Percentiles rank a stretch among this genome's conserved stretches.
phyloP scores from a whole-genome alignment of 2,888 invertebrate species.

The Monoplex corrugatus region DNA sequence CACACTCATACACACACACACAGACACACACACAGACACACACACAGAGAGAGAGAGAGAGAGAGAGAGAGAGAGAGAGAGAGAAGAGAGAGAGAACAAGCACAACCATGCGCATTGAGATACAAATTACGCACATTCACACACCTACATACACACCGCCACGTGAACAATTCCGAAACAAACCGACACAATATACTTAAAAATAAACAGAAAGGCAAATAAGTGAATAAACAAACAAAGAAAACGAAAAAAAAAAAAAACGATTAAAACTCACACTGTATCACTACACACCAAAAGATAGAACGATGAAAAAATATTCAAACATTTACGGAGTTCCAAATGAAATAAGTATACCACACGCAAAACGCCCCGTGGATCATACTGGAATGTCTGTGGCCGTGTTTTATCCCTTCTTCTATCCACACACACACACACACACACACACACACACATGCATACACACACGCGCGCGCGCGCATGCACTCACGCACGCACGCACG shows the following conservation, averaged over 20 bases:
- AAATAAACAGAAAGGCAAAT: background rate
- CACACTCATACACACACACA: constrained; percentile 24
- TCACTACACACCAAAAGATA: background rate
- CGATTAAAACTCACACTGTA: background rate
- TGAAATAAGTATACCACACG: too few species aligned
- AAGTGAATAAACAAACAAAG: background rate
- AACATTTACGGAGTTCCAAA: too few species aligned
- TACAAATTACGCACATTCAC: too few species aligned
- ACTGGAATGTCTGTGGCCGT: too few species aligned
- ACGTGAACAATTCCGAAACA: too few species aligned
- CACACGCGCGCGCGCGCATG: background rate
- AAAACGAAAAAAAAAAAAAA: background rate
- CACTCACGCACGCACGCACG: background rate
- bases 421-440: background rate
- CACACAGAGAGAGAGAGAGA: background rate
- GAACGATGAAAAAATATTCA: background rate
- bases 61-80: background rate
- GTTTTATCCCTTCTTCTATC: too few species aligned
- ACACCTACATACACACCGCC: too few species aligned
- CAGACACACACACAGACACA: background rate
- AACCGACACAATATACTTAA: background rate
- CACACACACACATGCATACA: background rate
- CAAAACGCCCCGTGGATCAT: too few species aligned
- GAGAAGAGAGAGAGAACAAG: background rate
- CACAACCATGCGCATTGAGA: too few species aligned